These are phyloP conservation scores for Patella caerulea DNA, from an alignment of 2,888 invertebrate genomes.

Conservation along the genomic window DNA sequence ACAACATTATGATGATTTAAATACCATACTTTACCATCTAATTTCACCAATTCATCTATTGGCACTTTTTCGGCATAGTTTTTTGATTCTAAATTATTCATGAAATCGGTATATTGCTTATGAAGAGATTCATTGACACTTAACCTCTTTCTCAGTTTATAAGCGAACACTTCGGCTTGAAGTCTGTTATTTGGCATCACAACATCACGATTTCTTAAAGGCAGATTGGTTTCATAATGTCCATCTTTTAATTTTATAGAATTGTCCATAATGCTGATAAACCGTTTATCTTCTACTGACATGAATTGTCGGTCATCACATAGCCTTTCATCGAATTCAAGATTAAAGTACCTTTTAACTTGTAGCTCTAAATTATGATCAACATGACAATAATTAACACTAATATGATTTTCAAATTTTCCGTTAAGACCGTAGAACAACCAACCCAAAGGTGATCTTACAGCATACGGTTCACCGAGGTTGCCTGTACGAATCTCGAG, in stretches of 20 bases:
- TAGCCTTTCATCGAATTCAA: conserved; percentile 40
- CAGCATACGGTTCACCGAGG: conserved; percentile 27
- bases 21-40: conserved; percentile 19
- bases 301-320: conserved; percentile 86
- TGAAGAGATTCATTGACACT: conserved; percentile 14
- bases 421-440: conserved; percentile 24
- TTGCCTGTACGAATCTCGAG: conserved; percentile 2
- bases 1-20: conserved; percentile 21
- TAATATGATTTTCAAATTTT: background rate
- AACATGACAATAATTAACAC: conserved; percentile 14
- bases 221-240: conserved; percentile 25
- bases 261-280: conserved; percentile 16
- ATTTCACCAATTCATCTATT: background rate
- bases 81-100: conserved; percentile 24
- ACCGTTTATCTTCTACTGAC: conserved; percentile 78
- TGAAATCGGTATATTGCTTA: conserved; percentile 20
- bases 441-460: conserved; percentile 27
- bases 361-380: conserved; percentile 88
- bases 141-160: conserved; percentile 16
- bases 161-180: conserved; percentile 1
- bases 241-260: conserved; percentile 1
- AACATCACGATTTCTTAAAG: conserved; percentile 19
- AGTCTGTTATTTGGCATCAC: conserved; percentile 10
- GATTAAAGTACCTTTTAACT: conserved; percentile 76
- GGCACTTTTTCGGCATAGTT: conserved; percentile 22